Conservation (phyloP, 2,888 invertebrate genomes). For the Phragmatobia fuliginosa region DNA sequence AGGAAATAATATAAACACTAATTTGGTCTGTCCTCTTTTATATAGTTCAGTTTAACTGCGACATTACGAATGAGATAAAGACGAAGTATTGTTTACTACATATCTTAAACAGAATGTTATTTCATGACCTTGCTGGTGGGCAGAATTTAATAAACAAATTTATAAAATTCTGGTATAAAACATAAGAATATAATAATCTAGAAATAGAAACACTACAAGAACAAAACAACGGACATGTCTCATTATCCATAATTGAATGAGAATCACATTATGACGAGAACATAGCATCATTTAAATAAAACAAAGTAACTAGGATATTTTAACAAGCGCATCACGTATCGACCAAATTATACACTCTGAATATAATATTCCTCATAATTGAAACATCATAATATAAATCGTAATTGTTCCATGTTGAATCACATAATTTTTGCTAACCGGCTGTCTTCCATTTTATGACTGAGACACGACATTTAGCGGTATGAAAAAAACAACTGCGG, state of each 20-base stretch:
- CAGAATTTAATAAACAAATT: no score
- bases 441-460: slow-evolving; percentile 74
- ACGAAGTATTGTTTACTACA: no score
- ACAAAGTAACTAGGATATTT: slow-evolving; percentile 50
- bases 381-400: slow-evolving; percentile 62
- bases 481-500: slow-evolving; percentile 81
- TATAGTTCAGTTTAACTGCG: no score
- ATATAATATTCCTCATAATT: slow-evolving; percentile 60
- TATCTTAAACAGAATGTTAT: no score
- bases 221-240: slow-evolving; percentile 42
- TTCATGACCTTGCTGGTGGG: no score
- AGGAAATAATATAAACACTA: no score
- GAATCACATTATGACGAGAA: slow-evolving; percentile 37
- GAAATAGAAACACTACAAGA: slow-evolving; percentile 19
- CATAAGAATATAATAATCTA: slow-evolving; percentile 9
- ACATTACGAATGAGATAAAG: no score
- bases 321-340: slow-evolving; percentile 53
- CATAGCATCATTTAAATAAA: slow-evolving; percentile 38
- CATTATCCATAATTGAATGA: slow-evolving; percentile 47
- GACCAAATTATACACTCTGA: slow-evolving; percentile 52
- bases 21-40: no score
- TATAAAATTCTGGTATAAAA: no score
- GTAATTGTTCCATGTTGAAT: slow-evolving; percentile 67
- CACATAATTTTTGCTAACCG: slow-evolving; percentile 64
- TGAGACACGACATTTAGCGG: slow-evolving; percentile 80